phyloP scores from a whole-genome alignment of 2,888 invertebrate genomes.

The Leucophenga maculata region DNA sequence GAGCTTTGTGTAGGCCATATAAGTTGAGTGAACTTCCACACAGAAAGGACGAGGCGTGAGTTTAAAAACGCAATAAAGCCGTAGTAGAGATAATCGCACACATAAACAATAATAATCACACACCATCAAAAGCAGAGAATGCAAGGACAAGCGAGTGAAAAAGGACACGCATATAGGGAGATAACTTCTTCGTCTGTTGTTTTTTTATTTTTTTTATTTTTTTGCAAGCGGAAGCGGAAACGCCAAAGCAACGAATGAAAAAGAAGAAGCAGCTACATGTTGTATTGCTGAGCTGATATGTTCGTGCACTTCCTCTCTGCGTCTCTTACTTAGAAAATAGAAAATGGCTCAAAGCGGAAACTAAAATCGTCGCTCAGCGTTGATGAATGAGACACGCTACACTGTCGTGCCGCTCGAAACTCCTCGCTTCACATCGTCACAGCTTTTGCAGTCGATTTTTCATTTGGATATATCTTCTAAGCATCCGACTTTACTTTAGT shows the following conservation, averaged over 20 bases:
- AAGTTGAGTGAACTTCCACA: no score
- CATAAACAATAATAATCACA: conserved; percentile 58
- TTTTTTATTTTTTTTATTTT: not conserved
- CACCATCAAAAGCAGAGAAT: conserved; percentile 33
- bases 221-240: conserved; percentile 19
- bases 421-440: not conserved
- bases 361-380: not conserved
- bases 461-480: conserved; percentile 20
- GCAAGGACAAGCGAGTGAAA: not conserved
- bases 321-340: not conserved
- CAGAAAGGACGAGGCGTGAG: not conserved
- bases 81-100: conserved; percentile 49
- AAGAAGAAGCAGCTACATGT: conserved; percentile 1
- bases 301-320: no score
- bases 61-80: conserved; percentile 1
- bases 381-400: conserved; percentile 24
- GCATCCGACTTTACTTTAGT: conserved; percentile 8
- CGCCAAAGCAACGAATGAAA: not conserved
- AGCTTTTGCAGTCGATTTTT: conserved; percentile 18
- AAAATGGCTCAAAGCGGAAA: conserved; percentile 15
- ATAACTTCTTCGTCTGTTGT: no score
- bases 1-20: conserved; percentile 3
- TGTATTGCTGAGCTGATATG: not conserved
- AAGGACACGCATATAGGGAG: not conserved
- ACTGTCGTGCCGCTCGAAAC: not conserved